phyloP scores from a whole-genome alignment of 2,797 vertebrate species.

The Cuculus canorus region DNA sequence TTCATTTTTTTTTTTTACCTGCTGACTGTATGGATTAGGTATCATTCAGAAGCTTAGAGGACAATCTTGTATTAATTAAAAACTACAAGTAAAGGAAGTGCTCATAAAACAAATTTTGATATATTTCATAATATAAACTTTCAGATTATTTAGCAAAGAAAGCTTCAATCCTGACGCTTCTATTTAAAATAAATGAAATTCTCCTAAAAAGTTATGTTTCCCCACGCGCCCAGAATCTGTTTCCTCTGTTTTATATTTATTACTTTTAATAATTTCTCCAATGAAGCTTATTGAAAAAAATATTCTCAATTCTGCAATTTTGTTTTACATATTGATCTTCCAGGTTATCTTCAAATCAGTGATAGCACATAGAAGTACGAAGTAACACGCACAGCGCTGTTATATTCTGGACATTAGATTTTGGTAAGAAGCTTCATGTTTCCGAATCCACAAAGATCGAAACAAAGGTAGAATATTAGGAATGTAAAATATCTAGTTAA shows the following conservation, averaged over 20 bases:
- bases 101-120: background rate
- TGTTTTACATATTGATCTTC: slow-evolving; percentile 15
- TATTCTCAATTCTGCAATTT: background rate
- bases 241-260: background rate
- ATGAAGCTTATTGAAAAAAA: background rate
- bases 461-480: slow-evolving; percentile 46
- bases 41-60: slow-evolving; percentile 57
- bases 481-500: slow-evolving; percentile 26
- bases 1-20: slow-evolving; percentile 61
- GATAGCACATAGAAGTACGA: background rate
- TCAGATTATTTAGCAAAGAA: background rate
- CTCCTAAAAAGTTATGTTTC: background rate
- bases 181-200: background rate
- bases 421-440: background rate
- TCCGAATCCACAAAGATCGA: background rate
- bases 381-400: background rate
- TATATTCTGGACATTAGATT: background rate
- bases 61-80: slow-evolving; percentile 51
- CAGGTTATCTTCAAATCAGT: background rate
- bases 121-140: background rate
- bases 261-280: slow-evolving; percentile 15
- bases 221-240: background rate
- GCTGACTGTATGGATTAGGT: slow-evolving; percentile 55
- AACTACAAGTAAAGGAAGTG: background rate
- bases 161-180: background rate